These are phyloP conservation scores for Limnodromus scolopaceus DNA, from an alignment of 2,797 vertebrate genomes.

Conservation along the genomic window DNA sequence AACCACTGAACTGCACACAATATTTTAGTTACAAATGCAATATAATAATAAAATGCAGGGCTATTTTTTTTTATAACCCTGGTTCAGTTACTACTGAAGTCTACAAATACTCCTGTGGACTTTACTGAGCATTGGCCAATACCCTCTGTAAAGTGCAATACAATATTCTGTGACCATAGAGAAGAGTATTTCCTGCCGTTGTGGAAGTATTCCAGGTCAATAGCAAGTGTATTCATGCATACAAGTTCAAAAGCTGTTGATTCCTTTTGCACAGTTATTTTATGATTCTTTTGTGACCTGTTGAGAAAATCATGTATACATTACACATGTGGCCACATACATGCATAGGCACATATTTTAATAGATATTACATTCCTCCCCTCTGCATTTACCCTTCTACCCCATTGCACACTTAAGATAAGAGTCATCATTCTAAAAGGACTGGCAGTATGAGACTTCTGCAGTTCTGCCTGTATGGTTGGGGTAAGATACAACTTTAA, in stretches of 20 bases:
- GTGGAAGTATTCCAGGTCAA: background rate
- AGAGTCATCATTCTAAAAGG: background rate
- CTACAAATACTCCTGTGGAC: background rate
- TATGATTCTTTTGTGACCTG: background rate
- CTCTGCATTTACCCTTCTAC: background rate
- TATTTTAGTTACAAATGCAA: background rate
- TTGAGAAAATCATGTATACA: accelerated
- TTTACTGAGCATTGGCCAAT: background rate
- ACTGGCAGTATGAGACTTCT: background rate
- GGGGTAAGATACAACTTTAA: background rate
- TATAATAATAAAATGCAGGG: background rate
- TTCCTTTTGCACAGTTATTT: background rate
- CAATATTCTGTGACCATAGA: background rate
- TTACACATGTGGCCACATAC: accelerated
- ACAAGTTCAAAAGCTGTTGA: background rate
- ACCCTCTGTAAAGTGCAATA: background rate
- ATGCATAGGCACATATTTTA: background rate
- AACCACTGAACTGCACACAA: background rate
- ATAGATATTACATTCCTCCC: background rate
- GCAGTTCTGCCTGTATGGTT: background rate
- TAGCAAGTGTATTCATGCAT: background rate
- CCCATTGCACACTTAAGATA: accelerated
- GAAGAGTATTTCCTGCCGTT: background rate
- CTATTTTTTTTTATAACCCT: background rate
- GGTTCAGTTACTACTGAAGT: background rate